A percentile compares a stretch with the other conserved stretches of the same genome.
Evolutionary conservation across 2,113 vertebrate species (phyloP).

Genomic region (Rhinopomastus cyanomelas): DNA sequence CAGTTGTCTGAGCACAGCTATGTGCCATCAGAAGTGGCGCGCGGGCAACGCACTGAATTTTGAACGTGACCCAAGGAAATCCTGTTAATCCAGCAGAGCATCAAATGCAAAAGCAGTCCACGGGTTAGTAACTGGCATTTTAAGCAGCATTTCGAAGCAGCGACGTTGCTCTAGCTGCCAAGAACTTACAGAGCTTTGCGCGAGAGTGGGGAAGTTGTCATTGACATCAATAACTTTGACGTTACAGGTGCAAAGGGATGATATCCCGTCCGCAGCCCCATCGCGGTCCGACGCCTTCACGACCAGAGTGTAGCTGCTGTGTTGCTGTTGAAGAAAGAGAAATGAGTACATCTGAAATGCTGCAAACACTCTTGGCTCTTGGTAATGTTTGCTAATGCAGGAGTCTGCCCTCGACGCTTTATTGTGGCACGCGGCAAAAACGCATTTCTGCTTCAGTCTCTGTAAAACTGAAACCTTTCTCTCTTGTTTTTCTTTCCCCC

Average conservation of each 20-base stretch:
- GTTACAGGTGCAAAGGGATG: slow-evolving; percentile 74
- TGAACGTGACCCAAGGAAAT: rapidly evolving
- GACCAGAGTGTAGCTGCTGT: slow-evolving; percentile 78
- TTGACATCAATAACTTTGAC: slow-evolving; percentile 89
- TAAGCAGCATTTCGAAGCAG: not conserved
- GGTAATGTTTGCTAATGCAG: not conserved
- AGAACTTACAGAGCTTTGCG: slow-evolving; percentile 81
- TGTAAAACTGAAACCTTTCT: not conserved
- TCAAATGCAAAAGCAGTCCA: not conserved
- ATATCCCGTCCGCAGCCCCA: slow-evolving; percentile 74
- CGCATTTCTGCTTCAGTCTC: not conserved
- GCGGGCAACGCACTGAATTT: rapidly evolving
- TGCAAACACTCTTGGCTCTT: not conserved
- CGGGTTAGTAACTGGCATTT: rapidly evolving
- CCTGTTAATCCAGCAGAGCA: not conserved
- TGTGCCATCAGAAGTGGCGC: not conserved
- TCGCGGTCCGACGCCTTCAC: slow-evolving; percentile 82
- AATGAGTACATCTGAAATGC: not conserved
- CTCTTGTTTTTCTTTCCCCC: too few relatives aligned
- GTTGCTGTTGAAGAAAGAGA: slow-evolving; percentile 72
- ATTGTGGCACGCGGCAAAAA: not conserved
- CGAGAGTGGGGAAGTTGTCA: slow-evolving; percentile 88
- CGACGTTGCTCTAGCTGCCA: not conserved
- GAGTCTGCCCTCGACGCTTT: not conserved
- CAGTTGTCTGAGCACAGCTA: not conserved